Base-by-base conservation (phyloP, 2,113 vertebrate species). In the Oxygymnocypris stewartii region DNA sequence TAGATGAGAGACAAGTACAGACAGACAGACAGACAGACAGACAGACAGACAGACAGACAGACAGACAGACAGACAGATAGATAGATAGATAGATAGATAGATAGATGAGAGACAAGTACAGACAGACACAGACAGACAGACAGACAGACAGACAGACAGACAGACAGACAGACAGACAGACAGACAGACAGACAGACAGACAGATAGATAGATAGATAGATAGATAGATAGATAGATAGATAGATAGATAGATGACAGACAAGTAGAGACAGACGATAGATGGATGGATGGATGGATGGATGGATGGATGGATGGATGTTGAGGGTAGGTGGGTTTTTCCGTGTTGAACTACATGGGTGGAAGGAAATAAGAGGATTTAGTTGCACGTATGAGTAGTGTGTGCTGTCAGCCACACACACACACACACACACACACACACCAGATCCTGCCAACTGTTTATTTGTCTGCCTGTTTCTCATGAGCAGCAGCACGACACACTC, bases 131-230 rank as follows among this genome's bases (percentile, higher is more conserved):
- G n/a, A n/a, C n/a, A n/a, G n/a, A n/a, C 2, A 12, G 13, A 31
- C 2, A 31, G 9, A 67, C 10, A 25, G 23, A 57, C 54, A 57
- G 18, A 57, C 18, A 57, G 18, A 57, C 2, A 57, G 6, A 57
- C 0, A 54, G 14, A 18, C 4, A 54, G 51, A 54, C 1, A 54
- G 51, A 54, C 4, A 54, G 51, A 18, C 1, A n/a, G 51, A 54
- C 1, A n/a, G n/a, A n/a, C n/a, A n/a, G 10, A n/a, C 1, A 65
- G n/a, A 65, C 0, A 65, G 25, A 65, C 0, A 59, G n/a, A 47
- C 14, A 65, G 80, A 90, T 79, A 85, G n/a, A n/a, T n/a, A n/a
- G 88, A 89, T 85, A 87, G 91, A 90, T 76, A 74, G 37, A 76
- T 11, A 42, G 23, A 94, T 2, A 1, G 75, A 92, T 13, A 6